Conservation (phyloP, 2,888 invertebrate genomes). For the Galeopsomyia nigrocyanea region DNA sequence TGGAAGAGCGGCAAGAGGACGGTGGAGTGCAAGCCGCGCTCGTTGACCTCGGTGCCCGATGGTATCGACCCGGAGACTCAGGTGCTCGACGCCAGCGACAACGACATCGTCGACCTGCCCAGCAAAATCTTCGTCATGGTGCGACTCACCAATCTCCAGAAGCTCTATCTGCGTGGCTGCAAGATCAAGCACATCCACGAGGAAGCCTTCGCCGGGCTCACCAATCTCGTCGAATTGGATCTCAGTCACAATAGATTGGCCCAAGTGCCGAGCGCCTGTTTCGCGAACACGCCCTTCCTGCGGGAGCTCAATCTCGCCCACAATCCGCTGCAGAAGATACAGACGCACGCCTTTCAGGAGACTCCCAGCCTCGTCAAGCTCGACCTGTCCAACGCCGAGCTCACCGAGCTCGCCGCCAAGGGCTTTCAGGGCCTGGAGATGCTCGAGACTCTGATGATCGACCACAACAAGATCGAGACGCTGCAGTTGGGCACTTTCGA, state of each 20-base stretch:
- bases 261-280: constrained; percentile 83
- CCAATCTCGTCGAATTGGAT: constrained; percentile 91
- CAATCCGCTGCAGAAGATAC: constrained; percentile 87
- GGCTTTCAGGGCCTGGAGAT: constrained; percentile 84
- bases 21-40: constrained; percentile 89
- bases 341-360: constrained; percentile 80
- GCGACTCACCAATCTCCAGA: constrained; percentile 87
- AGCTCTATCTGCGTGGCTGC: constrained; percentile 86
- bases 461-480: constrained; percentile 84
- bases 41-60: constrained; percentile 87
- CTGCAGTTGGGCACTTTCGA: constrained; percentile 81
- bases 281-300: constrained; percentile 84
- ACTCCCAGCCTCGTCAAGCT: constrained; percentile 85
- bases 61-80: constrained; percentile 90
- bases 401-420: constrained; percentile 82
- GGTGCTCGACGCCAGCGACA: constrained; percentile 90
- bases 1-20: constrained; percentile 96
- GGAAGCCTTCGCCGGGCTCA: constrained; percentile 86
- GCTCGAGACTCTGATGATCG: constrained; percentile 83
- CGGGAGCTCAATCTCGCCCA: constrained; percentile 84
- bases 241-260: constrained; percentile 87
- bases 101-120: constrained; percentile 86
- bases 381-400: constrained; percentile 86
- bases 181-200: constrained; percentile 88
- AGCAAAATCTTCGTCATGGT: constrained; percentile 86